Evolutionary conservation across 37 sponge, comb jelly and placozoan species (phyloP).

Genomic region (Mnemiopsis leidyi): DNA sequence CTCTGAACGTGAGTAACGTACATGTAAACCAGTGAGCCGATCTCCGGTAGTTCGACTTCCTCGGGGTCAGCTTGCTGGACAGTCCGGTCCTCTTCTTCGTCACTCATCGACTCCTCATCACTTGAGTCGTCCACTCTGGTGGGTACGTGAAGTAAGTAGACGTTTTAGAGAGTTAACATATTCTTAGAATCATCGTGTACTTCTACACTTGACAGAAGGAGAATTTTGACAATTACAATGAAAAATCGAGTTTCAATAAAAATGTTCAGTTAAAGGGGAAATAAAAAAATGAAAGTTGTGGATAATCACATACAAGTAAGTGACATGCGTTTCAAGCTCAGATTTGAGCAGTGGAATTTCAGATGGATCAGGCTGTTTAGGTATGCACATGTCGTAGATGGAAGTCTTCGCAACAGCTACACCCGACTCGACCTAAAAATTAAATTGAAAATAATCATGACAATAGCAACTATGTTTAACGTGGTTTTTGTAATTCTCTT

Average conservation of each 20-base stretch:
- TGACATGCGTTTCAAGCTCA: neutral
- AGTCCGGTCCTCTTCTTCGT: neutral
- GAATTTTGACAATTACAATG: no score
- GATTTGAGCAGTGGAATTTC: slow-evolving; percentile 29
- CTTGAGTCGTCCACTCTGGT: neutral
- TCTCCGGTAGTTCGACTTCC: neutral
- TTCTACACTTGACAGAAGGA: no score
- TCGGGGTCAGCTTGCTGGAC: neutral
- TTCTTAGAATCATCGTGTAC: no score
- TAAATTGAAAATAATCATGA: no score
- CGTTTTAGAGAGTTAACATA: no score
- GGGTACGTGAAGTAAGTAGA: neutral
- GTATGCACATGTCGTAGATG: slow-evolving; percentile 22
- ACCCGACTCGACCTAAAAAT: slow-evolving; percentile 13
- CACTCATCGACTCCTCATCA: neutral
- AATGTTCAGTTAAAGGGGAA: no score
- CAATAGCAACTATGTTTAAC: no score
- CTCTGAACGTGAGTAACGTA: slow-evolving; percentile 23
- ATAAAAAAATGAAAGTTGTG: no score
- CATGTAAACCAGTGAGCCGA: slow-evolving; percentile 12
- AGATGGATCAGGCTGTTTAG: neutral
- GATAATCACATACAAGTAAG: neutral
- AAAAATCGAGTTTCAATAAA: no score
- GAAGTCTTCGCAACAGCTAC: slow-evolving; percentile 6
- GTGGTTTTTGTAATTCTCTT: no score